Conservation (phyloP, 2,113 vertebrate genomes). For the Vombatus ursinus region DNA sequence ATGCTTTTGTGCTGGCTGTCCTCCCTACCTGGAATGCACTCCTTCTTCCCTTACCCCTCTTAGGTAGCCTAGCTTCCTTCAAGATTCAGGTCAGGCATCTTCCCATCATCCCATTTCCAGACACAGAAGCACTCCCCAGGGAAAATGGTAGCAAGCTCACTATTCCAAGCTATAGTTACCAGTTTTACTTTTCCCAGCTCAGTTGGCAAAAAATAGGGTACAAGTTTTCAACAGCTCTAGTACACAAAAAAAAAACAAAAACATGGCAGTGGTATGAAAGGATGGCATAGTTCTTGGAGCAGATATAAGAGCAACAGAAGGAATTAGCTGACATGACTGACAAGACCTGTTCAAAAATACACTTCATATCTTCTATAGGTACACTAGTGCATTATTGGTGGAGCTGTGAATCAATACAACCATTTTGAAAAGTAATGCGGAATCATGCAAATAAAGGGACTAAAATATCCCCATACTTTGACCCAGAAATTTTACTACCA, state of each 20-base stretch:
- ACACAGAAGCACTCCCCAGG: not conserved
- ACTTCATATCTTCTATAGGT: not conserved
- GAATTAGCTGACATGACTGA: not conserved
- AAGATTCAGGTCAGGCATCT: not conserved
- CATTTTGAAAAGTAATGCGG: not conserved
- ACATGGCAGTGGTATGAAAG: not conserved
- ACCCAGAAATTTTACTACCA: not conserved
- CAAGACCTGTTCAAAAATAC: not conserved
- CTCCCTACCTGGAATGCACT: not conserved
- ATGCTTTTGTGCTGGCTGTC: not conserved
- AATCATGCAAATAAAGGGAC: not conserved
- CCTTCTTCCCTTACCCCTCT: not conserved
- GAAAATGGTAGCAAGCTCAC: not conserved
- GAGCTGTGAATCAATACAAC: not conserved
- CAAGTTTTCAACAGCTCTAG: not conserved
- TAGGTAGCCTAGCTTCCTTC: not conserved
- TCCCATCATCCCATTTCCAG: not conserved
- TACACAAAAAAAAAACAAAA: not conserved
- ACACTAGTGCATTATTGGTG: not conserved
- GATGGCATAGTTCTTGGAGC: not conserved
- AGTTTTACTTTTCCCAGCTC: not conserved
- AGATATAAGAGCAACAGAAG: not conserved
- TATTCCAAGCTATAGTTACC: not conserved
- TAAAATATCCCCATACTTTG: not conserved
- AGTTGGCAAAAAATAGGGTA: not conserved